A percentile compares a stretch with the other conserved stretches of the same genome.
These are phyloP conservation scores for Eledone cirrhosa DNA, from an alignment of 2,888 invertebrate species.

Conservation along the genomic window DNA sequence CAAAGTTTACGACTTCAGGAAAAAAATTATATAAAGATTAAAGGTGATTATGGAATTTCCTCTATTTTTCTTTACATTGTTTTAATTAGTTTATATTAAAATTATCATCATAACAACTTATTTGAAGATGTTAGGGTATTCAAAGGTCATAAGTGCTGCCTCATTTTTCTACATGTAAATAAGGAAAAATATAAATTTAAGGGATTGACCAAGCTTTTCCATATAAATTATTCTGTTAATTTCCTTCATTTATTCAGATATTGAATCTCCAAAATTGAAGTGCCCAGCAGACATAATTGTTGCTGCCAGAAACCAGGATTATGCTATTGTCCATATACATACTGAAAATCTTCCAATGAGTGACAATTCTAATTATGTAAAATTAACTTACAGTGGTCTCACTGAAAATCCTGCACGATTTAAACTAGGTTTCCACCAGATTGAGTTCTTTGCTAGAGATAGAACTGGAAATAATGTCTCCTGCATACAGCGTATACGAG, in stretches of 20 bases:
- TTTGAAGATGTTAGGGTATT: no score
- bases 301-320: slow-evolving; percentile 34
- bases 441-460: slow-evolving; percentile 44
- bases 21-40: no score
- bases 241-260: slow-evolving; percentile 33
- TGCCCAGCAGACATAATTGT: slow-evolving; percentile 40
- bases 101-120: no score
- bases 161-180: no score
- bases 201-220: no score
- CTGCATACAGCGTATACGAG: slow-evolving; percentile 38
- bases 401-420: slow-evolving; percentile 36
- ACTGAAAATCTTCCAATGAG: slow-evolving; percentile 33
- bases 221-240: no score
- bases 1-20: no score
- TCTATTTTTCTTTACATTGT: no score
- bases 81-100: no score
- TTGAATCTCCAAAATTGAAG: slow-evolving; percentile 38
- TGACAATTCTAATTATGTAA: slow-evolving; percentile 43
- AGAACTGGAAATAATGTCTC: slow-evolving; percentile 39
- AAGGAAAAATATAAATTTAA: no score
- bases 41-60: no score
- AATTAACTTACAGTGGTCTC: slow-evolving; percentile 31
- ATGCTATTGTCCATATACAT: slow-evolving; percentile 40
- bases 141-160: no score
- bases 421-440: slow-evolving; percentile 39